Conservation (phyloP, 35 echinoderm and acorn worm species). For the Eucidaris tribuloides region DNA sequence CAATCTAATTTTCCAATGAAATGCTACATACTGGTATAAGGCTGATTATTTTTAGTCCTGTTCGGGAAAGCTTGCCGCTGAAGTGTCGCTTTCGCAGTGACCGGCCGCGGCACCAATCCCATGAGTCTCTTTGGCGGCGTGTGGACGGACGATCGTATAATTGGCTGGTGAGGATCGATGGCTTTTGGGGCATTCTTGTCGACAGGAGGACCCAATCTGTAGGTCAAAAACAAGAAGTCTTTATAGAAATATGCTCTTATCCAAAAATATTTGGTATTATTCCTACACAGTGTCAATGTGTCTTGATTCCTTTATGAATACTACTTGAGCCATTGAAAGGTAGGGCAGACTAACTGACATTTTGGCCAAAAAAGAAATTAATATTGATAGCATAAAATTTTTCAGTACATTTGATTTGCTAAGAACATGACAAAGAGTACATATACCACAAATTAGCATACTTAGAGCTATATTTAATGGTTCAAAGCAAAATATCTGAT, state of each 20-base stretch:
- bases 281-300: no score
- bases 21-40: background rate
- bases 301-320: no score
- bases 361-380: no score
- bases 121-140: constrained; percentile 80
- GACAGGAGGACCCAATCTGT: constrained; percentile 4
- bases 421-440: no score
- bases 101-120: constrained; percentile 63
- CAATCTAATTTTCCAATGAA: no score
- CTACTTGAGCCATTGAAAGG: no score
- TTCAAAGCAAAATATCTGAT: no score
- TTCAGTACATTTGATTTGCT: no score
- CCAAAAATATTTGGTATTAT: background rate
- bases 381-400: no score
- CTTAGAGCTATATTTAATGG: no score
- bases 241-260: background rate
- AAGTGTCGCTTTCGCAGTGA: constrained; percentile 61
- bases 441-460: no score
- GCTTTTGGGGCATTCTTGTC: constrained; percentile 51
- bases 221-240: background rate
- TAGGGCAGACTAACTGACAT: no score
- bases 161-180: constrained; percentile 80
- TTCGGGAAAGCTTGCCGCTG: constrained; percentile 22
- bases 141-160: constrained; percentile 74
- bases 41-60: constrained; percentile 11